Evolutionary conservation across 2,888 invertebrate genomes (phyloP), one percentile per base, ranked within the genome.

Genomic region (Ochlodes sylvanus): DNA sequence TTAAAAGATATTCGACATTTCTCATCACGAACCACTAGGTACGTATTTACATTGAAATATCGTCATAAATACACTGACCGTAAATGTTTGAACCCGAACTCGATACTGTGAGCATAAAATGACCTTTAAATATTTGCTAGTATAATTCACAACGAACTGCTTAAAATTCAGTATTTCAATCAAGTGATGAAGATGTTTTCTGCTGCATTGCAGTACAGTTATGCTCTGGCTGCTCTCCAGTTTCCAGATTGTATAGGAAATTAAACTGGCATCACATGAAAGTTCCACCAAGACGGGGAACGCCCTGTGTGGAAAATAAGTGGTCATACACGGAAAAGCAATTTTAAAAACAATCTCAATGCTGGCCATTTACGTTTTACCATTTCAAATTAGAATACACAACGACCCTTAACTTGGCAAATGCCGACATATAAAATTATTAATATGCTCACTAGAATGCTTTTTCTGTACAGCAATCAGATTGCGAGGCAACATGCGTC

Each of bases 161-260:
- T 19, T 52, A 14, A 9, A 21, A 52, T 21, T 52, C 14, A 52
- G 52, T 60, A 66, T 66, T 60, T 66, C 58, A 66, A 54, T 7
- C 80, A 72, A 75, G 47, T 55, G 61, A 61, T 61, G 55, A 61
- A 61, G 44, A 61, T 72, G 70, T 60, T 65, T 71, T 71, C 69
- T 73, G 73, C 75, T 77, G 90, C 89, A 88, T 78, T 89, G 89
- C 88, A 88, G 83, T 82, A 50, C 12, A 78, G 77, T 81, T 82
- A 83, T 80, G 70, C 72, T 76, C 89, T 91, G 91, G 92, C 90
- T 82, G 68, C 70, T 74, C 79, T 92, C 92, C 92, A 92, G 88
- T 77, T 86, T 79, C 77, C 73, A 88, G 84, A 90, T 90, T 89
- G 87, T 87, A 83, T 84, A 81, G 80, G 82, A 86, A 89, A 88